Evolutionary conservation across 2,797 vertebrate genomes (phyloP).

Genomic region (Chloroceryle inda): DNA sequence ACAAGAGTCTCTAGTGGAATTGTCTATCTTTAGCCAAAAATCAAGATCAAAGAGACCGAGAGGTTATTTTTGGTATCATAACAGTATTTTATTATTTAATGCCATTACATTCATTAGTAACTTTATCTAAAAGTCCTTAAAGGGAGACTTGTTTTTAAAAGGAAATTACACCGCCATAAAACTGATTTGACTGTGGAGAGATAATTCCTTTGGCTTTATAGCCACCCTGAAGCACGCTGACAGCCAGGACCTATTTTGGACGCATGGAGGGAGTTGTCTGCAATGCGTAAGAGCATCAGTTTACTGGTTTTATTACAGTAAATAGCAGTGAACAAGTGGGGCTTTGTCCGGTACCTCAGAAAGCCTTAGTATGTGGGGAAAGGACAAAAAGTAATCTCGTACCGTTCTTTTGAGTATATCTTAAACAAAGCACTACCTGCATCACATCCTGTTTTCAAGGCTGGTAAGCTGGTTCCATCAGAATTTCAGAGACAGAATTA

Average conservation of each 20-base stretch:
- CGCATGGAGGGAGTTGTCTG: neutral
- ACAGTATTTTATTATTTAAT: constrained; percentile 43
- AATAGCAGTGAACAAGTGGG: neutral
- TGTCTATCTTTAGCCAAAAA: constrained; percentile 35
- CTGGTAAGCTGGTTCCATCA: neutral
- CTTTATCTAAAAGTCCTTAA: constrained; percentile 18
- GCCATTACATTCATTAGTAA: neutral
- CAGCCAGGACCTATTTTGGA: neutral
- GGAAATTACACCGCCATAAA: constrained; percentile 8
- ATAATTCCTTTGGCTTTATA: neutral
- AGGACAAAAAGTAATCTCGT: neutral
- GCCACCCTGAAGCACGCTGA: neutral
- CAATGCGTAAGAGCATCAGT: neutral
- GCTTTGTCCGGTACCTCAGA: neutral
- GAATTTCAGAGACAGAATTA: neutral
- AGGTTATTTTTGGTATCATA: constrained; percentile 38
- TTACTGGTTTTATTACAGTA: neutral
- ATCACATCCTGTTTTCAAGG: neutral
- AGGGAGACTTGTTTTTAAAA: neutral
- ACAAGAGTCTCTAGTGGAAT: constrained; percentile 21
- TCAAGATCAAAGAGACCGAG: constrained; percentile 44
- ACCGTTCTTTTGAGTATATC: neutral
- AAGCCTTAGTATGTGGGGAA: neutral
- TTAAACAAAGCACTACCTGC: neutral
- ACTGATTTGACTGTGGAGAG: neutral